Percentiles rank a stretch among this genome's conserved stretches.
These are phyloP conservation scores for Lathamus discolor DNA, from an alignment of 2,113 vertebrate species.

Conservation along the genomic window DNA sequence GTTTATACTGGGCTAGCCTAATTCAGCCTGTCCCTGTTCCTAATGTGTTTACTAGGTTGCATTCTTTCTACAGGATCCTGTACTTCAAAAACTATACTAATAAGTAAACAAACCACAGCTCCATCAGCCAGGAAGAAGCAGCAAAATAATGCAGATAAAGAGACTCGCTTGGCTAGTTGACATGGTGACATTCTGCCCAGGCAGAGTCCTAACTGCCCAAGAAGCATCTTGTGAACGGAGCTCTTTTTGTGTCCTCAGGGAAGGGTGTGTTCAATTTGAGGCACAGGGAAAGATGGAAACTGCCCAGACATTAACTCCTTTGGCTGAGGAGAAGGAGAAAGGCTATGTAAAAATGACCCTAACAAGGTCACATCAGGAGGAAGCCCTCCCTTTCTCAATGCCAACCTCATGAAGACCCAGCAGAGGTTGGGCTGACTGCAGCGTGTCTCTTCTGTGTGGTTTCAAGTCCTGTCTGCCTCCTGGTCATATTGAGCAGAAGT, in stretches of 20 bases:
- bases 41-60: not conserved
- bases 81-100: not conserved
- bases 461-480: slow-evolving; percentile 51
- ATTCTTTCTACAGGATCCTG: not conserved
- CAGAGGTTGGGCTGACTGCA: not conserved
- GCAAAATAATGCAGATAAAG: not conserved
- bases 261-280: not conserved
- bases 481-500: not conserved
- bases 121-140: not conserved
- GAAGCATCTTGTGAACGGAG: not conserved
- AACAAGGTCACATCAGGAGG: not conserved
- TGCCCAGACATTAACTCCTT: not conserved
- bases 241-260: not conserved
- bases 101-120: not conserved
- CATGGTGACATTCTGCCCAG: slow-evolving; percentile 41
- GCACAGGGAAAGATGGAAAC: not conserved
- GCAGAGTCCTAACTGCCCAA: not conserved
- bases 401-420: not conserved
- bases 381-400: not conserved
- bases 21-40: not conserved
- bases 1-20: not conserved
- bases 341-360: not conserved
- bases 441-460: slow-evolving; percentile 22
- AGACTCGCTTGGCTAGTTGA: not conserved
- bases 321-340: not conserved